These are phyloP conservation scores for Drepanosiphum platanoidis DNA, from an alignment of 2,888 invertebrate genomes.

Conservation along the genomic window DNA sequence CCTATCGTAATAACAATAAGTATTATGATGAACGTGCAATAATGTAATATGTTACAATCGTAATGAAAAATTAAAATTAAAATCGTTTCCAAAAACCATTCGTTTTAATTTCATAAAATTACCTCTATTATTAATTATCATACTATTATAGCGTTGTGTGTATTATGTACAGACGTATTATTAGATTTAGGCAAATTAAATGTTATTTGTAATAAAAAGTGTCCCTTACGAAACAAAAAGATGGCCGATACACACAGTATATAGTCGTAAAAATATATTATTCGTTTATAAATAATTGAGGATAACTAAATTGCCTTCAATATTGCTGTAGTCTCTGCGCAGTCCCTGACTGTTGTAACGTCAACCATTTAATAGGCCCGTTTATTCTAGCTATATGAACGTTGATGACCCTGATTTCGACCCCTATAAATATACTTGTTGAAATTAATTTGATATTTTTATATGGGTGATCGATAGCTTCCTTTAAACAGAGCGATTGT, in stretches of 20 bases:
- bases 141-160: background rate
- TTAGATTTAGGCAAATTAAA: background rate
- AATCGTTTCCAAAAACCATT: background rate
- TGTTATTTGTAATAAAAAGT: constrained; percentile 17
- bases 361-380: constrained; percentile 51
- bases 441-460: constrained; percentile 45
- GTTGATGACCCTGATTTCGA: constrained; percentile 60
- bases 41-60: too few species aligned
- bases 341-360: constrained; percentile 31
- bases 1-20: too few species aligned
- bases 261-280: constrained; percentile 14
- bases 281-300: constrained; percentile 41
- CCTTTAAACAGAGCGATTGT: constrained; percentile 21
- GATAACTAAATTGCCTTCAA: constrained; percentile 52
- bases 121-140: background rate
- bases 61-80: too few species aligned
- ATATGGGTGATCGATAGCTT: constrained; percentile 30
- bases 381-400: constrained; percentile 43
- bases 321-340: constrained; percentile 21
- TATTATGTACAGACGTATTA: background rate
- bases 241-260: background rate
- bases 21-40: too few species aligned
- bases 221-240: constrained; percentile 5
- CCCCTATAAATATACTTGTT: constrained; percentile 46
- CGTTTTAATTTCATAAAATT: background rate